phyloP scores from a whole-genome alignment of 2,797 vertebrate species.

The Epinephelus coioides region DNA sequence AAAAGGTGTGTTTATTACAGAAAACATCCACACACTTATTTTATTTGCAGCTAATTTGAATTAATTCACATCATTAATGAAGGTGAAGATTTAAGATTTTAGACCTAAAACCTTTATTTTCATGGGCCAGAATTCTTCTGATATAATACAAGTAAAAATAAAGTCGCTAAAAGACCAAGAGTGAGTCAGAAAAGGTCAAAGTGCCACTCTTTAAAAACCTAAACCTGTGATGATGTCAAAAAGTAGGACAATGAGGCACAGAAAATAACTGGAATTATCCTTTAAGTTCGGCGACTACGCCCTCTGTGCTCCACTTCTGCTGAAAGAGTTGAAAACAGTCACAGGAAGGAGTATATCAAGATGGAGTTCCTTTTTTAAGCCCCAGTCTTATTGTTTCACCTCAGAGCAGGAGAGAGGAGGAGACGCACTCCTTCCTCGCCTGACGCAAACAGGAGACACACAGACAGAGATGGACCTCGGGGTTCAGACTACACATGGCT shows the following conservation, averaged over 20 bases:
- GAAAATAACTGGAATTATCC: constrained; percentile 64
- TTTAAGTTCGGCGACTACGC: constrained; percentile 75
- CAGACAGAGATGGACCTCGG: constrained; percentile 39
- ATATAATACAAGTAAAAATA: background rate
- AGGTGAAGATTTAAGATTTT: background rate
- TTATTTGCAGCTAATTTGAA: background rate
- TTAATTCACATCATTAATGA: background rate
- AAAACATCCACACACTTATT: background rate
- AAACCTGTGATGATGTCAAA: constrained; percentile 8
- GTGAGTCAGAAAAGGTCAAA: constrained; percentile 3
- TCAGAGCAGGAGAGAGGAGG: constrained; percentile 71
- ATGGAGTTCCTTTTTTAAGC: constrained; percentile 89
- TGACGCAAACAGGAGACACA: constrained; percentile 75
- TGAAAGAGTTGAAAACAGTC: constrained; percentile 88
- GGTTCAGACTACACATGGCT: constrained; percentile 24
- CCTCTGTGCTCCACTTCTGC: constrained; percentile 71
- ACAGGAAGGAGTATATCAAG: constrained; percentile 92
- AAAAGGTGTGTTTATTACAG: background rate
- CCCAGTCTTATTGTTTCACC: constrained; percentile 90
- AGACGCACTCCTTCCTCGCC: constrained; percentile 69
- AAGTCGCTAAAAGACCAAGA: background rate
- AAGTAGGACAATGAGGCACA: constrained; percentile 48
- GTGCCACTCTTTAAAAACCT: background rate
- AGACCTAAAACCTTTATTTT: background rate
- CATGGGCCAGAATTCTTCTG: background rate